Conservation (phyloP, 2,888 invertebrate genomes). For the Pilophorus perplexus region DNA sequence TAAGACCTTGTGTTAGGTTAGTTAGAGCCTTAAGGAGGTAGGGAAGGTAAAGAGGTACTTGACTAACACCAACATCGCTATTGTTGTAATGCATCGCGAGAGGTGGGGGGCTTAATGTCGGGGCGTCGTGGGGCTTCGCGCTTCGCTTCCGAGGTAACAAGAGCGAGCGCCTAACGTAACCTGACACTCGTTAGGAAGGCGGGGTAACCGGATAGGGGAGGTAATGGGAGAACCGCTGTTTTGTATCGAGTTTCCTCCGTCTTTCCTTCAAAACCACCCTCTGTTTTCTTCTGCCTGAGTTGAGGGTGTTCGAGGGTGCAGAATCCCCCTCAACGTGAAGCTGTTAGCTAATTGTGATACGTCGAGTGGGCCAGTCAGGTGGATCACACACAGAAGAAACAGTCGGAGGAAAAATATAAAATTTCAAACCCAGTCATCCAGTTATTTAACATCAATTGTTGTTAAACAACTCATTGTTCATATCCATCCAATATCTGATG, state of each 20-base stretch:
- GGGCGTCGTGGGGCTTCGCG: constrained; percentile 37
- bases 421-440: no score
- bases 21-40: not conserved
- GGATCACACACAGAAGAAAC: no score
- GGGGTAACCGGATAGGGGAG: constrained; percentile 38
- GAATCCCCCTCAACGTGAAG: no score
- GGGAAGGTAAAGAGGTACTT: not conserved
- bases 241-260: constrained; percentile 38
- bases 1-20: not conserved
- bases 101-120: constrained; percentile 15
- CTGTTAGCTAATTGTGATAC: no score
- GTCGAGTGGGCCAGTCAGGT: no score
- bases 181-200: constrained; percentile 37
- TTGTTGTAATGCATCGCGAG: constrained; percentile 10
- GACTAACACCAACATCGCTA: not conserved
- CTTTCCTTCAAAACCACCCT: no score
- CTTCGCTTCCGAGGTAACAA: constrained; percentile 40
- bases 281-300: not conserved
- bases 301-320: not conserved
- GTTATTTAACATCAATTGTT: no score
- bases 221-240: constrained; percentile 38
- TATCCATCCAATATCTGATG: no score
- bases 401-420: no score
- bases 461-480: no score
- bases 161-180: constrained; percentile 37